A percentile compares a stretch with the other conserved stretches of the same genome.
Evolutionary conservation across 2,113 vertebrate genomes (phyloP).

Genomic region (Coreoperca whiteheadi): DNA sequence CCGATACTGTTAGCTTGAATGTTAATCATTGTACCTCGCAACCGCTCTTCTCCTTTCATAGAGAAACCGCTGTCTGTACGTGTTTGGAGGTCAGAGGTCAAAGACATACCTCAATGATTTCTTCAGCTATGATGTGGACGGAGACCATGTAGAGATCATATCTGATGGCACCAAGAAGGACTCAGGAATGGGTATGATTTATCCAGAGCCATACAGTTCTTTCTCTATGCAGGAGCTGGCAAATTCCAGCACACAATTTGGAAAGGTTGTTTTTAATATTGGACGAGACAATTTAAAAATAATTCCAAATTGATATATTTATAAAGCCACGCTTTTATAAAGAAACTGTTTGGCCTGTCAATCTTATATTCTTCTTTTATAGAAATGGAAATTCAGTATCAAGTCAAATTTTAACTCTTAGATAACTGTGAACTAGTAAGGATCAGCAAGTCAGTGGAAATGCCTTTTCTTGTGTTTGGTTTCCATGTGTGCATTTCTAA

Average conservation of each 20-base stretch:
- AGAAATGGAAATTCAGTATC: background rate
- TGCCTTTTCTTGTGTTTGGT: background rate
- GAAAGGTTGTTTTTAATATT: background rate
- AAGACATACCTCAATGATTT: conserved; percentile 99
- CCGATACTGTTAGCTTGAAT: background rate
- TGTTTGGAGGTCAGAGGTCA: conserved; percentile 97
- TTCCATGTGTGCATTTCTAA: background rate
- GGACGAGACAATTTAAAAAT: background rate
- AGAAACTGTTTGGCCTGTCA: background rate
- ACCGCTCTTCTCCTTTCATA: conserved; percentile 63
- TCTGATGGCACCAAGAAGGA: conserved; percentile 99
- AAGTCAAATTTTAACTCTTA: background rate
- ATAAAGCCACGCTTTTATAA: background rate
- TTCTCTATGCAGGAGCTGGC: background rate
- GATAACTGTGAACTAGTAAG: background rate
- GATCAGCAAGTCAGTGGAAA: background rate
- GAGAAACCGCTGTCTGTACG: conserved; percentile 98
- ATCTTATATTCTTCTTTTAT: background rate
- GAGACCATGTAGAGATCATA: conserved; percentile 98
- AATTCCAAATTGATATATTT: background rate
- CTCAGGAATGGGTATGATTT: conserved; percentile 94
- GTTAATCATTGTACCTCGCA: background rate
- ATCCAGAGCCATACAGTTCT: background rate
- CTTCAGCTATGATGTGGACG: conserved; percentile 98
- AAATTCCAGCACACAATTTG: background rate